Percentiles rank a stretch among this genome's conserved stretches.
Conservation (phyloP, 2,888 invertebrate genomes). For the Drosophila tripunctata region DNA sequence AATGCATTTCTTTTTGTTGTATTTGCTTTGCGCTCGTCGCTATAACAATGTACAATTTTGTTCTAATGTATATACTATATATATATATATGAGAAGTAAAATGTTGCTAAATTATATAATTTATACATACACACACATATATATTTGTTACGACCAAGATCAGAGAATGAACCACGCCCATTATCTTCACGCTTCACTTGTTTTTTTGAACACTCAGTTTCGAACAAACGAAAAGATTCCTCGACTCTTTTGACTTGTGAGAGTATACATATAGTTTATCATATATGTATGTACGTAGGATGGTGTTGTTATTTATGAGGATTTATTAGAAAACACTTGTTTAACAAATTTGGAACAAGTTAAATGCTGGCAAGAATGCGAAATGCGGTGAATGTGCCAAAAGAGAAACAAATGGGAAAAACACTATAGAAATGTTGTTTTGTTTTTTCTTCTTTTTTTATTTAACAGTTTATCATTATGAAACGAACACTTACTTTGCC, state of each 20-base stretch:
- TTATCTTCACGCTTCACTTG: conserved; percentile 61
- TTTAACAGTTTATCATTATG: conserved; percentile 6
- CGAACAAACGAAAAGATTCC: conserved; percentile 32
- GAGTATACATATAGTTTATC: background rate
- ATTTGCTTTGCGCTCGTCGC: conserved; percentile 59
- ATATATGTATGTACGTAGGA: conserved; percentile 40
- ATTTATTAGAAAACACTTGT: conserved; percentile 36
- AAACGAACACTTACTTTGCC: conserved; percentile 38
- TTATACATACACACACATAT: conserved; percentile 8
- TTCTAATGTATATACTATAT: too few species aligned
- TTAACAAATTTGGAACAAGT: conserved; percentile 21
- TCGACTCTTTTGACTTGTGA: conserved; percentile 46
- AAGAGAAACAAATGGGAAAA: conserved; percentile 25
- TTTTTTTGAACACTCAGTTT: conserved; percentile 66
- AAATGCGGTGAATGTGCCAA: conserved; percentile 71
- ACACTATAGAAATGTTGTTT: conserved; percentile 9
- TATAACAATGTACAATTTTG: conserved; percentile 54
- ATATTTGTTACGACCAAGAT: background rate
- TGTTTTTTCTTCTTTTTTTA: too few species aligned
- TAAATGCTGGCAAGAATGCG: conserved; percentile 38
- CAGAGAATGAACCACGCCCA: background rate
- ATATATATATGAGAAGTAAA: too few species aligned
- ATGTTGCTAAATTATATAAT: conserved; percentile 48
- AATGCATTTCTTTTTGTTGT: conserved; percentile 28
- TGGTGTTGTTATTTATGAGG: conserved; percentile 53